A percentile compares a stretch with the other conserved stretches of the same genome.
phyloP scores from a whole-genome alignment of 2,888 invertebrate species.

The Polymixis flavicincta region DNA sequence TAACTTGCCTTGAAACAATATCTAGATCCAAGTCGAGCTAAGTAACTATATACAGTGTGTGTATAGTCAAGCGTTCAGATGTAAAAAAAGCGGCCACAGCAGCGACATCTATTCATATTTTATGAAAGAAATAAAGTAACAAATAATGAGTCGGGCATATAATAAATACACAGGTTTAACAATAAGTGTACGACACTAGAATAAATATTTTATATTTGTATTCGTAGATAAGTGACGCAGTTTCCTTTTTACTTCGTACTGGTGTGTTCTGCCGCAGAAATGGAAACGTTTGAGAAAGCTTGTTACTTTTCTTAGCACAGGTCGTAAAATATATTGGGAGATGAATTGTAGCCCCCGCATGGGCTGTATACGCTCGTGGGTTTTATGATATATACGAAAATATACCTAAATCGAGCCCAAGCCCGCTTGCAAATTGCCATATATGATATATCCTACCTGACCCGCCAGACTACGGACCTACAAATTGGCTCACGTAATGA shows the following conservation, averaged over 20 bases:
- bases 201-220: conserved; percentile 20
- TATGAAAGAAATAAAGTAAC: neutral
- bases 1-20: conserved; percentile 30
- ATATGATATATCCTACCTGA: conserved; percentile 64
- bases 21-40: conserved; percentile 10
- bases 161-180: conserved; percentile 9
- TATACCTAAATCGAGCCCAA: conserved; percentile 58
- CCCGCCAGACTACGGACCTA: conserved; percentile 58
- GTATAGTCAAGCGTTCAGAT: conserved; percentile 1
- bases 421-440: conserved; percentile 67
- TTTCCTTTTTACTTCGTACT: conserved; percentile 26
- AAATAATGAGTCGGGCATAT: neutral
- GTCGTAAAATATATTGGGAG: conserved; percentile 67
- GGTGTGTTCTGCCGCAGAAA: conserved; percentile 30
- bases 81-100: neutral
- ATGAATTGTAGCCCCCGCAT: conserved; percentile 57
- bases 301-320: conserved; percentile 61
- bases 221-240: conserved; percentile 18
- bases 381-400: conserved; percentile 62
- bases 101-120: neutral
- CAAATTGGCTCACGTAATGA: conserved; percentile 61
- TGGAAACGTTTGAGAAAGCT: conserved; percentile 52
- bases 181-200: neutral
- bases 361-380: conserved; percentile 51
- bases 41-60: neutral